Evolutionary conservation across 2,113 vertebrate genomes (phyloP).

Genomic region (Cyprinodon variegatus): DNA sequence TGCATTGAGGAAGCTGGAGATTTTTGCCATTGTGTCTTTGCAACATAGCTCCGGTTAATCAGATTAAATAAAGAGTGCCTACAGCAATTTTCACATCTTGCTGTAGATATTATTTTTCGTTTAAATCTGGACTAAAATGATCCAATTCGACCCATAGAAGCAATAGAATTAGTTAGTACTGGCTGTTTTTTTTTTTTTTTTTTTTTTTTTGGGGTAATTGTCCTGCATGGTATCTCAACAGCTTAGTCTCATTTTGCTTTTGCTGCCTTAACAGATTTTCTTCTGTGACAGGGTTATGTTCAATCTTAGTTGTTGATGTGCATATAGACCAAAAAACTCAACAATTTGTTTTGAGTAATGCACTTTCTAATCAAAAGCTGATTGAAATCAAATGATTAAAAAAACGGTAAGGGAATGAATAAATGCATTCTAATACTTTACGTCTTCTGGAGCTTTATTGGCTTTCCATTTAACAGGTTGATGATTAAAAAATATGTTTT

Average conservation of each 20-base stretch:
- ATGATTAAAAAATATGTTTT: background rate
- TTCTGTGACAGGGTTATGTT: background rate
- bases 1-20: background rate
- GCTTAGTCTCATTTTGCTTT: background rate
- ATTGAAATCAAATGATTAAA: background rate
- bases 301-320: background rate
- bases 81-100: background rate
- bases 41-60: no score
- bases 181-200: background rate
- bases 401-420: background rate
- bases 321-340: background rate
- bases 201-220: background rate
- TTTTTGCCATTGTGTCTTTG: no score
- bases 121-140: background rate
- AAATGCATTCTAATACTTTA: background rate
- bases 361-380: background rate
- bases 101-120: background rate
- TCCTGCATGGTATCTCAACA: background rate
- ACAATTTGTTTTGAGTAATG: no score
- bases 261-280: background rate
- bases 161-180: no score
- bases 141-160: background rate
- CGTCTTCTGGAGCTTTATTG: no score
- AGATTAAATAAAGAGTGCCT: no score
- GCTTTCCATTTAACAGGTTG: background rate